Percentiles rank a stretch among this genome's conserved stretches.
Evolutionary conservation across 2,113 vertebrate genomes (phyloP).

Genomic region (Chascanopsetta lugubris): DNA sequence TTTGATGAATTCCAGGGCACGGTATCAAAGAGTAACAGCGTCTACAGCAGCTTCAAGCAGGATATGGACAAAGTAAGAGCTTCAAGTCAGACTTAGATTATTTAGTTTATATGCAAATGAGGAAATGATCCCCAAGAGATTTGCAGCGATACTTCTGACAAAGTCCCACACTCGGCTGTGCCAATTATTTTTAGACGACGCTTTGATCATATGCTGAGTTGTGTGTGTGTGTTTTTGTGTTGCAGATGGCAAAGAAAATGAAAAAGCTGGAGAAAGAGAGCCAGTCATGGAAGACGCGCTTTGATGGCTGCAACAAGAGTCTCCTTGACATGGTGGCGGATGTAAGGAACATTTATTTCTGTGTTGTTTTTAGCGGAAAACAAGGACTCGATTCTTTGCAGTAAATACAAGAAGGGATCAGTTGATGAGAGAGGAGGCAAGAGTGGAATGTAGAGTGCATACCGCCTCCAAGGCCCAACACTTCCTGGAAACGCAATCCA

Average conservation of each 20-base stretch:
- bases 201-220: slow-evolving; percentile 11
- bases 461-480: no score
- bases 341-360: slow-evolving; percentile 77
- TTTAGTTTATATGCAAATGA: slow-evolving; percentile 12
- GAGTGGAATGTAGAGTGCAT: no score
- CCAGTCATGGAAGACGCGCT: slow-evolving; percentile 92
- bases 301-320: slow-evolving; percentile 94
- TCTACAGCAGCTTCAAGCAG: slow-evolving; percentile 95
- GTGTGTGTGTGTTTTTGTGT: slow-evolving; percentile 33
- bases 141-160: slow-evolving; percentile 8
- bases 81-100: slow-evolving; percentile 22
- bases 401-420: not conserved
- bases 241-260: slow-evolving; percentile 97
- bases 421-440: no score
- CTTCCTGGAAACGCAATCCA: no score
- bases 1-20: slow-evolving; percentile 98
- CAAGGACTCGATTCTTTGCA: not conserved
- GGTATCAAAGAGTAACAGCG: slow-evolving; percentile 92
- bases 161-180: not conserved
- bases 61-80: slow-evolving; percentile 96
- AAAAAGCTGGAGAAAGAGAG: slow-evolving; percentile 97
- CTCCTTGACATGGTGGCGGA: slow-evolving; percentile 96
- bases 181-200: slow-evolving; percentile 44
- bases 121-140: slow-evolving; percentile 36
- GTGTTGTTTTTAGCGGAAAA: not conserved